A percentile compares a stretch with the other conserved stretches of the same genome.
phyloP scores from a whole-genome alignment of 2,797 vertebrate species.

The Dallia pectoralis region DNA sequence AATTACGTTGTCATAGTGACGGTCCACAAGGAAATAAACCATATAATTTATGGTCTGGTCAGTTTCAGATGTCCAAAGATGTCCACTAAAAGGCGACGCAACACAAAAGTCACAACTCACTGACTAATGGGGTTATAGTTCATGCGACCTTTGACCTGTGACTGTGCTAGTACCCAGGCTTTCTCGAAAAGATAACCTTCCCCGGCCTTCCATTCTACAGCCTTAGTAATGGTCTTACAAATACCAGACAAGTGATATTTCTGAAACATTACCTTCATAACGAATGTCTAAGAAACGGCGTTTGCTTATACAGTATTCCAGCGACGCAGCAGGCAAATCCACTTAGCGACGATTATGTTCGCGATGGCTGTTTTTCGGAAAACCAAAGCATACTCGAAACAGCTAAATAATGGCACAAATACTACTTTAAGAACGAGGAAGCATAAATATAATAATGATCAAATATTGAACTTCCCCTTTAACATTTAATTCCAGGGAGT shows the following conservation, averaged over 20 bases:
- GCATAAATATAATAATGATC: neutral
- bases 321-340: neutral
- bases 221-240: neutral
- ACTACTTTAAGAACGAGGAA: neutral
- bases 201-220: neutral
- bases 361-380: neutral
- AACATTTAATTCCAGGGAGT: no score
- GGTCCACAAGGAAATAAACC: neutral
- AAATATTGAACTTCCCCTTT: no score
- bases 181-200: neutral
- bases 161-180: neutral
- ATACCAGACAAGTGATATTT: neutral
- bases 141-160: neutral
- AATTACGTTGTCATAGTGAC: neutral
- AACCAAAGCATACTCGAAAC: neutral
- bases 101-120: neutral
- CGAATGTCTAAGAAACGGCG: neutral
- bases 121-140: neutral
- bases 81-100: neutral
- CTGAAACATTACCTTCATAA: neutral
- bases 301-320: no score
- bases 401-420: neutral
- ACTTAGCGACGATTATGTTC: neutral
- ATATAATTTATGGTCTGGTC: neutral
- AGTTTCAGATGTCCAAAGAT: no score